Conservation (phyloP, 1,140 invertebrate species). For the Drosophila orosa region DNA sequence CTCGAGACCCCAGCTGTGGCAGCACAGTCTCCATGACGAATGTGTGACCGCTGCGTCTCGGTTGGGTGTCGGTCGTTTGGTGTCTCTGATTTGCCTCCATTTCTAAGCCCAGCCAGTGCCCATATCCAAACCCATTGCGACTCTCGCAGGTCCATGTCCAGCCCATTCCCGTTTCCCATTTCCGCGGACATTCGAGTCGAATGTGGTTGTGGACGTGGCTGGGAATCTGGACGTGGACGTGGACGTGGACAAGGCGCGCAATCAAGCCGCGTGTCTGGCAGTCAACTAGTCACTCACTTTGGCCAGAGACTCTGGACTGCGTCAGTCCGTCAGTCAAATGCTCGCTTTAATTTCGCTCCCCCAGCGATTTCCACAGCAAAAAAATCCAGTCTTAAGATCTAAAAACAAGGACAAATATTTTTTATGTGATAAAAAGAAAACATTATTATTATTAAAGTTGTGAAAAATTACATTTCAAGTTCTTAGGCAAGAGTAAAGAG, state of each 20-base stretch:
- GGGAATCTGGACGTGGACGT: constrained; percentile 9
- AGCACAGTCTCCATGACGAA: constrained; percentile 49
- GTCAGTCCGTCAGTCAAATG: constrained; percentile 58
- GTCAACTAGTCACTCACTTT: constrained; percentile 55
- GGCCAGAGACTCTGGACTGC: constrained; percentile 37
- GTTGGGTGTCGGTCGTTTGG: constrained; percentile 49
- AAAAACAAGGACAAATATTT: not conserved
- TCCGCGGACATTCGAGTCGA: constrained; percentile 30
- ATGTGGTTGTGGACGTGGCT: constrained; percentile 21
- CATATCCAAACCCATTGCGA: constrained; percentile 14
- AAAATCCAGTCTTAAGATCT: not conserved
- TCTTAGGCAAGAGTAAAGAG: not conserved
- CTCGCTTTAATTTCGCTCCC: constrained; percentile 48
- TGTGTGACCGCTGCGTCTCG: constrained; percentile 44
- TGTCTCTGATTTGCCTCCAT: constrained; percentile 50
- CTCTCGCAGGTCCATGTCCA: constrained; percentile 5
- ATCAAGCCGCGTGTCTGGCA: constrained; percentile 64
- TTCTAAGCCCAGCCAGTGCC: constrained; percentile 14
- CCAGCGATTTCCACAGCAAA: constrained; percentile 8
- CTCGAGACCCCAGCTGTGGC: constrained; percentile 17
- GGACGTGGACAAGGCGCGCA: constrained; percentile 54
- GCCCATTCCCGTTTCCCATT: constrained; percentile 39
- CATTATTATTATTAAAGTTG: not conserved
- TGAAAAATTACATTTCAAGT: not conserved
- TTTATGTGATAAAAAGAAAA: not conserved